Evolutionary conservation across 2,797 vertebrate genomes (phyloP), one percentile per base, ranked within the genome.

Genomic region (Falco cherrug): DNA sequence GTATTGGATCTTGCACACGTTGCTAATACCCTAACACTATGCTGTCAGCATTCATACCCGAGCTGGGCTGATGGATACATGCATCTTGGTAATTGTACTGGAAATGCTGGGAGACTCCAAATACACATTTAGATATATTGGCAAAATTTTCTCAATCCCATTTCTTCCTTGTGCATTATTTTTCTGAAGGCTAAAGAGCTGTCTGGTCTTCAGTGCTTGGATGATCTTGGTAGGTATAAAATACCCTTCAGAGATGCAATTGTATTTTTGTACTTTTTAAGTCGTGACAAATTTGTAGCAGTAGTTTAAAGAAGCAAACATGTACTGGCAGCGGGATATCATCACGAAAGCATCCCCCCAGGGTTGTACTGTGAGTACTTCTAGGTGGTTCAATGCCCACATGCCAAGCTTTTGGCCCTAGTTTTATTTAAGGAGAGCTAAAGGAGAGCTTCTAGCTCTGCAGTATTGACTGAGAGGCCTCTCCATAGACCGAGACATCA

Each of bases 21-120:
- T 94, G 96, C 94, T 94, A 89, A 93, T 97, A 71, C 86, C 93
- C 88, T 75, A 75, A 68, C 91, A 8, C 85, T 51, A 65, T 94
- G 76, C 93, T 93, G 91, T 92, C 96, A 93, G 96, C 92, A 57
- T 81, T 94, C 33, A 7, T 43, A 60, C 53, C 54, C 4, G 73
- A 57, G 60, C 84, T 57, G 93, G 77, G 76, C 96, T 89, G 95
- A 93, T 82, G 86, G 77, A 77, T 94, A 56, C 90, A 54, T 76
- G 57, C 88, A 43, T 79, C 94, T 82, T 79, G 87, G 51, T 93
- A 87, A 94, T 96, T 95, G 88, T 95, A 61, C 87, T 96, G 91
- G 91, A 91, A 93, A 57, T 0, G 45, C 91, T 68, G 81, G 78
- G 80, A 92, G 74, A 43, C 75, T 94, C 81, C 0, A 0, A 26